Evolutionary conservation across 2,888 invertebrate species (phyloP), one percentile per base, ranked within the genome.

Genomic region (Lapara coniferarum): DNA sequence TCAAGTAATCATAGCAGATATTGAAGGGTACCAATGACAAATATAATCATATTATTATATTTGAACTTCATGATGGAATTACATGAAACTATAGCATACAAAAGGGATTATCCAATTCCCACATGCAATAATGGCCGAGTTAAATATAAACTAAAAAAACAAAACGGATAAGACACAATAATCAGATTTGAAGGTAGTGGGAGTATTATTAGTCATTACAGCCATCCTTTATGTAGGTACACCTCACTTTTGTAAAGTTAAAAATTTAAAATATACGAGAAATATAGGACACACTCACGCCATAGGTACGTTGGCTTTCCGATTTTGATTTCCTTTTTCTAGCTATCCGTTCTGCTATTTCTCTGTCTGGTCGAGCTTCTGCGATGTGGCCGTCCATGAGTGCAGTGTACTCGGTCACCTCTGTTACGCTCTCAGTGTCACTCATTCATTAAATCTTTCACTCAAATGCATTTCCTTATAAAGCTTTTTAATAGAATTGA

Each of bases 361-460:
- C 95, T 87, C 94, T 93, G 77, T 94, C 95, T 70, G 94, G 91
- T 76, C 95, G 94, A 77, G 95, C 94, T 86, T 96, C 96, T 71
- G 95, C 95, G 85, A 96, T 96, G 94, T 97, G 97, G 85, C 96
- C 97, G 95, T 97, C 97, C 97, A 97, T 97, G 87, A 97, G 95
- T 90, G 96, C 96, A 82, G 97, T 97, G 81, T 95, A 95, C 94
- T 97, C 97, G 86, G 95, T 95, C 81, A 95, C 95, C 85, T 94
- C 95, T 87, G 91, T 94, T 81, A 95, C 95, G 80, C 87, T 90
- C 73, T 83, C 85, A 74, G 85, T 82, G 72, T 86, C 86, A 85
- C 89, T 92, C 93, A 93, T 93, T 91, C 89, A 93, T 85, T 71
- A 78, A 80, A 78, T 73, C 74, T 85, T 53, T n/a, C 37, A 16